These are phyloP conservation scores for Tetragnatha versicolor DNA, from an alignment of 1,140 invertebrate genomes.

Conservation along the genomic window DNA sequence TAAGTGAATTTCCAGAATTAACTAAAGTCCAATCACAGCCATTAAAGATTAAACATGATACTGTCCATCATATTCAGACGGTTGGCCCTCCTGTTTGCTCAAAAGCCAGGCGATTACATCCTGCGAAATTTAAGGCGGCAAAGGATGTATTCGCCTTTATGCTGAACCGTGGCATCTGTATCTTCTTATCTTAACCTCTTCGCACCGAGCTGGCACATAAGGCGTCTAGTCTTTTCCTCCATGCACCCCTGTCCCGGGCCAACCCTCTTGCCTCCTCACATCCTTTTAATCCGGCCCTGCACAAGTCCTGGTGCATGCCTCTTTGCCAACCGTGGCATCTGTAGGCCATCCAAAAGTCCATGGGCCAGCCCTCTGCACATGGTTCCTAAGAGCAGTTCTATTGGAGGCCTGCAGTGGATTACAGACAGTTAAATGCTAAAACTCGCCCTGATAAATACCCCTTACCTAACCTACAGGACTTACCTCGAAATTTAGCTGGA, in stretches of 20 bases:
- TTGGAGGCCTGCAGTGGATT: too few species aligned
- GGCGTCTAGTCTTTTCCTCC: too few species aligned
- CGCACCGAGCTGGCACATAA: too few species aligned
- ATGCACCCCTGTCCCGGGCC: not conserved
- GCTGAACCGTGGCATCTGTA: not conserved
- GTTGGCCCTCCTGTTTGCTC: not conserved
- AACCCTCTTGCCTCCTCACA: not conserved
- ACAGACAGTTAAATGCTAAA: not conserved
- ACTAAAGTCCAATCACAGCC: not conserved
- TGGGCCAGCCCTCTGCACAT: too few species aligned
- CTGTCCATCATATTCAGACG: not conserved
- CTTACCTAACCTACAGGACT: too few species aligned
- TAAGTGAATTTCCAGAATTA: not conserved
- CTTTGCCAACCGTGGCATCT: not conserved
- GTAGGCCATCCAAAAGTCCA: not conserved
- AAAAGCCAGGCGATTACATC: not conserved
- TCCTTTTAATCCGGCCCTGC: not conserved
- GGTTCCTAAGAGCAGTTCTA: too few species aligned
- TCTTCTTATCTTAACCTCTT: too few species aligned
- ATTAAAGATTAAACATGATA: not conserved
- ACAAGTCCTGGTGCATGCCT: not conserved
- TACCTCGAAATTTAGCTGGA: too few species aligned
- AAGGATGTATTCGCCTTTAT: not conserved
- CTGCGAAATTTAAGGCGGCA: not conserved
- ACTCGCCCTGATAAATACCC: not conserved